A percentile compares a stretch with the other conserved stretches of the same genome.
phyloP scores from a whole-genome alignment of 1,140 invertebrate species.

The Acromyrmex heyeri region DNA sequence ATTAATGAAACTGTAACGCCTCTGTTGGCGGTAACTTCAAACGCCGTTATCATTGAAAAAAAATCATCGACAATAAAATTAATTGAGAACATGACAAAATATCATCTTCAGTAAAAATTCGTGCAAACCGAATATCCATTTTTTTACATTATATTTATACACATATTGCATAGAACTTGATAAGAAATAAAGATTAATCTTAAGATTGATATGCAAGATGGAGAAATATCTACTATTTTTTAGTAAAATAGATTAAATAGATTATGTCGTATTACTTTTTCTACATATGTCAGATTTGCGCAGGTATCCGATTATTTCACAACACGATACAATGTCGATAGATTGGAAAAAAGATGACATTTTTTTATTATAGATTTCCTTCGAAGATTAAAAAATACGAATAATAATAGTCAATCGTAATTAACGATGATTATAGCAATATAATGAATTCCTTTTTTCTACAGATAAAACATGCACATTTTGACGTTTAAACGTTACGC shows the following conservation, averaged over 20 bases:
- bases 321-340: not conserved
- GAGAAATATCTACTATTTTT: not conserved
- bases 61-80: not conserved
- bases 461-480: not conserved
- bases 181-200: not conserved
- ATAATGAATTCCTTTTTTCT: not conserved
- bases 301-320: not conserved
- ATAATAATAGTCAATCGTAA: not conserved
- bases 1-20: not conserved
- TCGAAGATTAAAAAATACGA: not conserved
- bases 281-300: not conserved
- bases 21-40: constrained; percentile 24
- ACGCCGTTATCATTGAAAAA: not conserved
- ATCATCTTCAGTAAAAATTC: not conserved
- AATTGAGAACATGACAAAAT: not conserved
- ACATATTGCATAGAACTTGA: not conserved
- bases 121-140: not conserved
- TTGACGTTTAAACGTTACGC: not conserved
- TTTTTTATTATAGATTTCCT: not conserved
- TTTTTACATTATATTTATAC: not conserved
- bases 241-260: not conserved
- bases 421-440: not conserved
- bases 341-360: not conserved
- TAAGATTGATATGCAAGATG: not conserved
- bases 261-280: constrained; percentile 11